Base-by-base conservation (phyloP, 1,140 invertebrate species). In the Pogonus chalceus region DNA sequence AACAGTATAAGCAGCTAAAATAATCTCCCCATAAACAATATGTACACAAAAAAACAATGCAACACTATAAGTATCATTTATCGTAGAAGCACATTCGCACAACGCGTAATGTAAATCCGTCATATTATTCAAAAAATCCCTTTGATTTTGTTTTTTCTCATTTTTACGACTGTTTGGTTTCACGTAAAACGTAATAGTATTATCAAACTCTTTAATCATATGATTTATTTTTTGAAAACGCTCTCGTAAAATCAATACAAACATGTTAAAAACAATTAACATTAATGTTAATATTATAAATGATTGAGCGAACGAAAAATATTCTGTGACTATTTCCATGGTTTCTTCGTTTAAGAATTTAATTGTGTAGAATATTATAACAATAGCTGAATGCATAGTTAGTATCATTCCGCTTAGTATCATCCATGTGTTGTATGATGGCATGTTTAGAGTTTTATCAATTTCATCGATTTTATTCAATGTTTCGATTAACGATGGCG, bases 41-140 rank as follows among this genome's bases (percentile, higher is more conserved):
- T 43, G 37, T 12, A 43, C 37, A 43, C 37, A 43, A 18, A 43
- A 43, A 43, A 43, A 43, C 18, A 43, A 43, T 43, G 37, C 3
- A 12, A 43, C 18, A 9, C 7, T 43, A 16, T 10, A 43, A 12
- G 18, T 43, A 43, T 43, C 37, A 43, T 43, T 43, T 4, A 43
- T 12, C 18, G 18, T 9, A 18, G 18, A 4, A 4, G 37, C 37
- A 18, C 37, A 43, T 43, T 43, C 37, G 18, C 37, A 43, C 18
- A 43, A 43, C 4, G 7, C 9, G 18, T 43, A 43, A 18, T 43
- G 37, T 16, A 43, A 43, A 43, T 43, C 37, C 3, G 37, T 43
- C 37, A 43, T 43, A 12, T 12, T 9, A 43, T 43, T 43, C 37
- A 43, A 43, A 43, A 43, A 43, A 18, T 43, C 37, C 7, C 37